Conservation (phyloP, 1,140 invertebrate genomes). For the Drosophila setifemur region DNA sequence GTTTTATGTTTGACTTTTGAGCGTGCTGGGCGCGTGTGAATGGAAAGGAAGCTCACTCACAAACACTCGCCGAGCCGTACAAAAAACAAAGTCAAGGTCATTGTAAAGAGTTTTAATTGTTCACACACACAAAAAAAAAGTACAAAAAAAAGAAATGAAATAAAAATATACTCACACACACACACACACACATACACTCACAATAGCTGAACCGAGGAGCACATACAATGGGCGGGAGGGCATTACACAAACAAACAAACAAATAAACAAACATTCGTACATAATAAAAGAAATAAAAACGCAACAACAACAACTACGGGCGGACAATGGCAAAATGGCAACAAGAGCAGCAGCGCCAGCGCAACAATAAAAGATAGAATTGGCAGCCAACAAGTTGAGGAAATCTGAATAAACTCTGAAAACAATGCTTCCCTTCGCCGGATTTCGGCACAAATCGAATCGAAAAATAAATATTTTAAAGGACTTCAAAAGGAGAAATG, state of each 20-base stretch:
- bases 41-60: slow-evolving; percentile 76
- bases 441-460: neutral
- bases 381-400: slow-evolving; percentile 67
- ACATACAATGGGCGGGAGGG: slow-evolving; percentile 61
- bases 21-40: slow-evolving; percentile 78
- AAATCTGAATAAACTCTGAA: slow-evolving; percentile 26
- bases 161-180: slow-evolving; percentile 50
- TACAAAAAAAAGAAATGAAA: slow-evolving; percentile 34
- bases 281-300: slow-evolving; percentile 80
- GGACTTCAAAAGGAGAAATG: too few relatives aligned
- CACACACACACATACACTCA: slow-evolving; percentile 25
- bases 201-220: neutral
- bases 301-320: slow-evolving; percentile 54
- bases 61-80: slow-evolving; percentile 36
- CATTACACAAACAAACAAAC: slow-evolving; percentile 72
- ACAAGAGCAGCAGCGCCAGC: slow-evolving; percentile 51
- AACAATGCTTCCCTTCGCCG: neutral
- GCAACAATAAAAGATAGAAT: slow-evolving; percentile 50
- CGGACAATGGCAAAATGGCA: slow-evolving; percentile 74
- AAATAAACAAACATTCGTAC: slow-evolving; percentile 74
- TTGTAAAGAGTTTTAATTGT: slow-evolving; percentile 83
- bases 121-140: slow-evolving; percentile 56
- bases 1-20: slow-evolving; percentile 77
- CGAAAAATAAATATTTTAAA: slow-evolving; percentile 24
- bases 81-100: slow-evolving; percentile 82